Conservation (phyloP, 2,797 vertebrate genomes). For the Halcyon chelicuti region DNA sequence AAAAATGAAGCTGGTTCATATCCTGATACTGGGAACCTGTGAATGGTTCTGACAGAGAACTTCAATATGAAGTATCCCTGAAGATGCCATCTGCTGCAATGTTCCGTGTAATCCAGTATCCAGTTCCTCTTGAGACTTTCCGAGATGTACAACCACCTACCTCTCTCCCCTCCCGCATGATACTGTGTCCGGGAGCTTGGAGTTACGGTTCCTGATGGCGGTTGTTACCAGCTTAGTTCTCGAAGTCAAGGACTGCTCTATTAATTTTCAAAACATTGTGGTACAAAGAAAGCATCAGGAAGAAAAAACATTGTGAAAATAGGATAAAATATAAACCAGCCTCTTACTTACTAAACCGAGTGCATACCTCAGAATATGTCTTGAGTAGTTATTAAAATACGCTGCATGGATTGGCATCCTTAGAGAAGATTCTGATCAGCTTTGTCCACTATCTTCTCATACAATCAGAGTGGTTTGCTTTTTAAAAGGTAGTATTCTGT, state of each 20-base stretch:
- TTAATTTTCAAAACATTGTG: not conserved
- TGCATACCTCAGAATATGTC: not conserved
- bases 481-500: not conserved
- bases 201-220: not conserved
- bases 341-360: not conserved
- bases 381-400: not conserved
- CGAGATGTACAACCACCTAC: not conserved
- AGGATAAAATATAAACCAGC: not conserved
- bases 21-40: not conserved
- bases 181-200: not conserved
- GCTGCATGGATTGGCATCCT: not conserved
- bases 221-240: not conserved
- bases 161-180: fast-evolving
- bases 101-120: not conserved
- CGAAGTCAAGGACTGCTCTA: not conserved
- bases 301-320: not conserved
- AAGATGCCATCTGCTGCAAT: not conserved
- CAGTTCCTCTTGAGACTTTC: not conserved
- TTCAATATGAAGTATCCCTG: not conserved
- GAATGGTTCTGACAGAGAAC: not conserved
- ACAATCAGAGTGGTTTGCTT: not conserved
- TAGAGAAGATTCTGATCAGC: not conserved
- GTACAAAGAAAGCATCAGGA: not conserved
- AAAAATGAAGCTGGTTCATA: not conserved
- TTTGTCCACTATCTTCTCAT: not conserved